phyloP scores from a whole-genome alignment of 2,888 invertebrate genomes.

The Mimas tiliae region DNA sequence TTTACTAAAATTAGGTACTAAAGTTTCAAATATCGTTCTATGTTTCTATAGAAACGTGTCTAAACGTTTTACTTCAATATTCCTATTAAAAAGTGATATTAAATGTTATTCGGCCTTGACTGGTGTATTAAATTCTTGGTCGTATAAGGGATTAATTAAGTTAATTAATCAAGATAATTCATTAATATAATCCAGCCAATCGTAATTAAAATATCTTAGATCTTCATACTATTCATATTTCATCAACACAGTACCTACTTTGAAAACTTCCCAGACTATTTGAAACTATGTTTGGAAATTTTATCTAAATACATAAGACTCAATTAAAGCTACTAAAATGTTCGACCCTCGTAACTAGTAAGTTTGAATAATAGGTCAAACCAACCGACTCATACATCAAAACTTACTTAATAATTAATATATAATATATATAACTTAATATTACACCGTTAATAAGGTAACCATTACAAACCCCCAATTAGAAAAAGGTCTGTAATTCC shows the following conservation, averaged over 20 bases:
- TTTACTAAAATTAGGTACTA: not conserved
- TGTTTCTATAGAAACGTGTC: no score
- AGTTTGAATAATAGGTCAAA: not conserved
- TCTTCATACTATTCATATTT: not conserved
- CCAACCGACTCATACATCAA: not conserved
- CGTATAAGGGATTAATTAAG: not conserved
- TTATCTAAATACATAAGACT: not conserved
- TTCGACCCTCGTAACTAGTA: not conserved
- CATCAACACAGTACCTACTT: not conserved
- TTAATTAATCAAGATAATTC: not conserved
- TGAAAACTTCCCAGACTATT: not conserved
- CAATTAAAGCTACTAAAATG: not conserved
- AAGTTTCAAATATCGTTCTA: not conserved
- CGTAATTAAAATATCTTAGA: not conserved
- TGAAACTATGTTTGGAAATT: not conserved
- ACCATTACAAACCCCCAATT: no score
- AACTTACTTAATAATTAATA: not conserved
- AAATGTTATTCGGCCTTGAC: not conserved
- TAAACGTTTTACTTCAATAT: no score
- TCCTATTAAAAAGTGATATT: not conserved
- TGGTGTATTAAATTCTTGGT: not conserved
- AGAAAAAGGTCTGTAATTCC: no score
- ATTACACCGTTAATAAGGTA: no score
- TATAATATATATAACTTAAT: no score
- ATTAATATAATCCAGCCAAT: not conserved